phyloP scores from a whole-genome alignment of 1,140 invertebrate species.

The Zophobas morio region DNA sequence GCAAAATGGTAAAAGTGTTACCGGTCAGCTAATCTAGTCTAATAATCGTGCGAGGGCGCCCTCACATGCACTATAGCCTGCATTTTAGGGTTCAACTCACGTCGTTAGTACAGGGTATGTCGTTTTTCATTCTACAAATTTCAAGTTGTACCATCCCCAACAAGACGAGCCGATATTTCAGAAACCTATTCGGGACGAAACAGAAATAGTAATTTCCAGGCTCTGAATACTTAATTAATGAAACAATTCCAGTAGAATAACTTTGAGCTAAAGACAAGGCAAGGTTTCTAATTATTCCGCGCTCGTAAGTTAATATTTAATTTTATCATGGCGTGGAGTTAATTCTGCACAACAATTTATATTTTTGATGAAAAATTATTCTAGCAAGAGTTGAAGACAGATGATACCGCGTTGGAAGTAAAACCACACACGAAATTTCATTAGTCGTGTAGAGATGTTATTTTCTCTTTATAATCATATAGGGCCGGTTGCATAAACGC shows the following conservation, averaged over 20 bases:
- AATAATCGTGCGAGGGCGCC: constrained; percentile 50
- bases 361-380: constrained; percentile 64
- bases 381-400: constrained; percentile 52
- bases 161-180: constrained; percentile 1
- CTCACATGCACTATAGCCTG: constrained; percentile 27
- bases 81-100: not conserved
- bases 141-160: not conserved
- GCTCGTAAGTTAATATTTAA: constrained; percentile 66
- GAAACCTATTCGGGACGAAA: constrained; percentile 17
- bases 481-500: no score
- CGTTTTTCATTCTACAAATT: no score
- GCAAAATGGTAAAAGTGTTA: constrained; percentile 44
- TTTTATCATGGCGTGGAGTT: constrained; percentile 63
- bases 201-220: constrained; percentile 49
- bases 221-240: constrained; percentile 65
- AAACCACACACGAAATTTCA: not conserved
- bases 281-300: constrained; percentile 65
- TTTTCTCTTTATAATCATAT: not conserved
- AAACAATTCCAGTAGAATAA: constrained; percentile 63
- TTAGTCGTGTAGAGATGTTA: no score
- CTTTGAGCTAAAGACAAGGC: constrained; percentile 60
- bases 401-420: constrained; percentile 13
- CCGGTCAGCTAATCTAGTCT: constrained; percentile 53
- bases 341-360: constrained; percentile 65
- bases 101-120: no score